phyloP scores from a whole-genome alignment of 2,113 vertebrate species.

The Neogale vison region DNA sequence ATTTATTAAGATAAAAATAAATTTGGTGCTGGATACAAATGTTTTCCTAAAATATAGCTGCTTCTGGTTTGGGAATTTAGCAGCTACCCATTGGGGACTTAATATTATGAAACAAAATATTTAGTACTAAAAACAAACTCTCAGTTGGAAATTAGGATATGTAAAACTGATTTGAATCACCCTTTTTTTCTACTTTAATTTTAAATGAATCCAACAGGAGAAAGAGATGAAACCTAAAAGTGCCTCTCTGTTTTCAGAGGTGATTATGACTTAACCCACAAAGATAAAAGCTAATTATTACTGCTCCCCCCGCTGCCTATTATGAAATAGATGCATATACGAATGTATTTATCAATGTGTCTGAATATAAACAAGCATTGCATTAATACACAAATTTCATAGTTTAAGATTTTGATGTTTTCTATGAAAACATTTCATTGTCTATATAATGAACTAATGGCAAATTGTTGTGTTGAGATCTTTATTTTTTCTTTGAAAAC shows the following conservation, averaged over 20 bases:
- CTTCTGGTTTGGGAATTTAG: slow-evolving; percentile 55
- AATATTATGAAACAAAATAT: not conserved
- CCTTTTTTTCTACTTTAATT: slow-evolving; percentile 40
- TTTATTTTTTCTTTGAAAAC: slow-evolving; percentile 29
- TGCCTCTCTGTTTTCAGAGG: slow-evolving; percentile 35
- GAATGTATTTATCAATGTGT: not conserved
- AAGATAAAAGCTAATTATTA: slow-evolving; percentile 42
- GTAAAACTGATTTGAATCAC: not conserved
- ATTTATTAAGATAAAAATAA: slow-evolving; percentile 39
- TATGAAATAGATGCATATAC: not conserved
- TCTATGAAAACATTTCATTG: not conserved
- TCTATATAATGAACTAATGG: not conserved
- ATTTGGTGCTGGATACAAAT: not conserved
- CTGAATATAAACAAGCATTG: not conserved
- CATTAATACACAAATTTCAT: not conserved
- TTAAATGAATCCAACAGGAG: slow-evolving; percentile 38
- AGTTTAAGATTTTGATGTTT: not conserved
- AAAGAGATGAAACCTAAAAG: slow-evolving; percentile 51
- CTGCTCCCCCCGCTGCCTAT: not conserved
- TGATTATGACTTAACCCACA: slow-evolving; percentile 2
- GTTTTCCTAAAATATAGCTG: slow-evolving; percentile 8
- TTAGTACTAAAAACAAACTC: slow-evolving; percentile 3
- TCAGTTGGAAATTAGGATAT: slow-evolving; percentile 38
- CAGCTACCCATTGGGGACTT: not conserved
- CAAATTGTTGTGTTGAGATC: not conserved